phyloP scores from a whole-genome alignment of 2,888 invertebrate species.

The Crematogaster levior region DNA sequence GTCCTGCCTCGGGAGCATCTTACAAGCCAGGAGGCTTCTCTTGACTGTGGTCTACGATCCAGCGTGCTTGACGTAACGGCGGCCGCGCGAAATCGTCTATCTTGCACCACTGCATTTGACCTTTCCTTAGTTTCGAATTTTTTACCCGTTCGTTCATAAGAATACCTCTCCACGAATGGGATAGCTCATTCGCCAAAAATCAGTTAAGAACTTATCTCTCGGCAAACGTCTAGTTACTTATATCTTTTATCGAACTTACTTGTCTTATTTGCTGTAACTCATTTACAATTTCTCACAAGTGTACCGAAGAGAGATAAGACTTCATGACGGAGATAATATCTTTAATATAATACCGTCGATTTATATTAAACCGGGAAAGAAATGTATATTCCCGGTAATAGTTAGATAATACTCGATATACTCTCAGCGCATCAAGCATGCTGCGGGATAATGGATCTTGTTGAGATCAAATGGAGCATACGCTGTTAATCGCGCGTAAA shows the following conservation, averaged over 20 bases:
- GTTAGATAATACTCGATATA: conserved; percentile 21
- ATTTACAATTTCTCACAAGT: neutral
- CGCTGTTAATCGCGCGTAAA: conserved; percentile 39
- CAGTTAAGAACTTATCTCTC: neutral
- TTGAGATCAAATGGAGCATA: conserved; percentile 13
- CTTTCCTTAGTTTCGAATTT: neutral
- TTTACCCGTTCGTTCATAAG: neutral
- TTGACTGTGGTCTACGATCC: conserved; percentile 7
- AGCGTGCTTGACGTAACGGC: neutral
- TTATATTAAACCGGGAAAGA: conserved; percentile 15
- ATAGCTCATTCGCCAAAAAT: neutral
- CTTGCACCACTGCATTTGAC: neutral
- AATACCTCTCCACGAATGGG: neutral
- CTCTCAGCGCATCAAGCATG: neutral
- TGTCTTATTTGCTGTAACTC: neutral
- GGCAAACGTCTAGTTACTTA: neutral
- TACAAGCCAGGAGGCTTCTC: conserved; percentile 25
- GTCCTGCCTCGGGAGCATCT: conserved; percentile 60
- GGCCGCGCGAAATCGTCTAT: conserved; percentile 5
- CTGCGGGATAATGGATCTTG: conserved; percentile 16
- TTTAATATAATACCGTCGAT: conserved; percentile 3
- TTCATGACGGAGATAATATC: neutral
- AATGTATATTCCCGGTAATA: neutral
- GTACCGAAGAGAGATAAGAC: neutral
- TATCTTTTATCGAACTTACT: neutral